Evolutionary conservation across 2,113 vertebrate species (phyloP).

Genomic region (Seriola quinqueradiata): DNA sequence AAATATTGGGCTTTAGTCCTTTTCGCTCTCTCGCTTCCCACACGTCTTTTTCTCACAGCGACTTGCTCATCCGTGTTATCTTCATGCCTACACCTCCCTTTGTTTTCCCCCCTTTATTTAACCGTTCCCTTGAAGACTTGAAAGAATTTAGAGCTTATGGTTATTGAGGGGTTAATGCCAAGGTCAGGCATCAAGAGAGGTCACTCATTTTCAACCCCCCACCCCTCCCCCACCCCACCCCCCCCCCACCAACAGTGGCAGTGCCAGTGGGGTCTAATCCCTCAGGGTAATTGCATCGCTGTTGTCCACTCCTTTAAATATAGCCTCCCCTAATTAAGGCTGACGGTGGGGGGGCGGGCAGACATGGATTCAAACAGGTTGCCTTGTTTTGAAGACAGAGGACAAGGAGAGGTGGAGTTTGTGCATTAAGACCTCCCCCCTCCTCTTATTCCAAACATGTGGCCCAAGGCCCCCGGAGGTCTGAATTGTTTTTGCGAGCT

Average conservation of each 20-base stretch:
- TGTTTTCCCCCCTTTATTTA: constrained; percentile 16
- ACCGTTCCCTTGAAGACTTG: constrained; percentile 17
- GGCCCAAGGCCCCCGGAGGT: constrained; percentile 20
- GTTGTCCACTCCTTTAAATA: constrained; percentile 71
- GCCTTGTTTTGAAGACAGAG: constrained; percentile 64
- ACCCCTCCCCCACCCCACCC: neutral
- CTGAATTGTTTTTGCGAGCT: constrained; percentile 51
- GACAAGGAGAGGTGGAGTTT: constrained; percentile 14
- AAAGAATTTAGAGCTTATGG: constrained; percentile 24
- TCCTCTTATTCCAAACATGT: neutral
- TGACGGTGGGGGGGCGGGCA: constrained; percentile 47
- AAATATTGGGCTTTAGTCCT: constrained; percentile 27
- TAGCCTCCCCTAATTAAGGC: constrained; percentile 64
- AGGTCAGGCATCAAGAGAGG: constrained; percentile 57
- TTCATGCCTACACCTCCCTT: constrained; percentile 22
- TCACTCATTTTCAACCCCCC: constrained; percentile 1
- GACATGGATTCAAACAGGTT: constrained; percentile 50
- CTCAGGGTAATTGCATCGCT: constrained; percentile 64
- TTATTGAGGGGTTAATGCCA: constrained; percentile 62
- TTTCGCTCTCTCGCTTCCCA: neutral
- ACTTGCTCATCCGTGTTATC: constrained; percentile 34
- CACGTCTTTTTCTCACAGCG: neutral
- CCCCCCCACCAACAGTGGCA: constrained; percentile 43
- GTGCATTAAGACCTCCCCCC: neutral
- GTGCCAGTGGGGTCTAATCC: constrained; percentile 57